phyloP scores from a whole-genome alignment of 2,888 invertebrate genomes.

The Sphecodes monilicornis region DNA sequence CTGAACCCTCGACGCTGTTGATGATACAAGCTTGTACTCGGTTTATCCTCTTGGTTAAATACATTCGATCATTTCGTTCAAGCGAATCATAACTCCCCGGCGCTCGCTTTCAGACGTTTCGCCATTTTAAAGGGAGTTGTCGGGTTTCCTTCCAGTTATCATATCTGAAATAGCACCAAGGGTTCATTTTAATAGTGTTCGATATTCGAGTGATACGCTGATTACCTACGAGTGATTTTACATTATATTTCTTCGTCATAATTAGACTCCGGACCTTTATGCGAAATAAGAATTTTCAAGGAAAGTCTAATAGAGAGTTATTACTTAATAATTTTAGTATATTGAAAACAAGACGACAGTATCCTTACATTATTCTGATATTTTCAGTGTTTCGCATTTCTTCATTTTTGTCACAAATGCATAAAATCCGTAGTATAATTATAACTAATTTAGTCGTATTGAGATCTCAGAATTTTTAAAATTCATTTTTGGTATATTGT shows the following conservation, averaged over 20 bases:
- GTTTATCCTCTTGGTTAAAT: neutral
- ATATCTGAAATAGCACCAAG: conserved; percentile 46
- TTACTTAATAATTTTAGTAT: neutral
- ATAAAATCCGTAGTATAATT: neutral
- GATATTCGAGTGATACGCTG: neutral
- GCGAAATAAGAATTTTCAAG: neutral
- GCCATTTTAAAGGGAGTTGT: conserved; percentile 32
- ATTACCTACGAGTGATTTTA: neutral
- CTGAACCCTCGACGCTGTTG: conserved; percentile 2
- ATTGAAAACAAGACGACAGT: neutral
- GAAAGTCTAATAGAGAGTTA: neutral
- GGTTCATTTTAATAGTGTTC: conserved; percentile 22
- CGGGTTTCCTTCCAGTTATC: conserved; percentile 39
- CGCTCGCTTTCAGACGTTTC: neutral
- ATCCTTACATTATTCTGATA: neutral
- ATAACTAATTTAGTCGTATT: neutral
- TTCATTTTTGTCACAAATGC: neutral
- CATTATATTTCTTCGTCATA: neutral
- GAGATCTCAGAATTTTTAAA: neutral
- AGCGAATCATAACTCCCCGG: neutral
- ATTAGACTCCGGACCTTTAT: neutral
- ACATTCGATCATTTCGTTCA: neutral
- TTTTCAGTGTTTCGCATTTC: neutral
- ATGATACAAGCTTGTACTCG: neutral
- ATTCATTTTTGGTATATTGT: too few relatives aligned